Base-by-base conservation (phyloP, 2,888 invertebrate genomes). In the Amorpha juglandis region DNA sequence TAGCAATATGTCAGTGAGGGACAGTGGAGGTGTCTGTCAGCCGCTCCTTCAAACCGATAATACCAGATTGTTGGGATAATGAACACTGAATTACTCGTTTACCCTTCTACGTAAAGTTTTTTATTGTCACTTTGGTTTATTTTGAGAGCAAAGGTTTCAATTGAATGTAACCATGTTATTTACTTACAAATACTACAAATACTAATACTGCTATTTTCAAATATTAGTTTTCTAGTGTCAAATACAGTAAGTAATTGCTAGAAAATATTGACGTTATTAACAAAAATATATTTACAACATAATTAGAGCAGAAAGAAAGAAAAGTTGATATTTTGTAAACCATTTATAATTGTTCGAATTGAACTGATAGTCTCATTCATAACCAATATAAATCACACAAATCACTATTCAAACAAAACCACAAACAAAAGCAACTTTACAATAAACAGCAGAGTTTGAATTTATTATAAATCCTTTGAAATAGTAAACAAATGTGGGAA, bases 1-100 rank as follows among this genome's bases (percentile, higher is more conserved):
- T 81, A 81, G 87, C 87, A 90, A 91, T 92, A 91, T 90, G 90
- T 91, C 91, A 90, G 80, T 69, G 70, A 12, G 76, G 73, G 74
- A 70, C 72, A 73, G 73, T 69, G 73, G 69, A 74, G 73, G 71
- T 74, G 78, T 77, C 82, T 74, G 78, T 77, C 82, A 73, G 71
- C 73, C 74, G 70, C 66, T 70, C 69, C 52, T 64, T 47, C 52
- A 9, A 12, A 21, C 42, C 58, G 58, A 58, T 58, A 58, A 58
- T 12, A 42, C 27, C 47, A 21, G 53, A 64, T 64, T 45, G 27
- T 47, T 21, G 27, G 38, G 53, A 64, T 64, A 64, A 64, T 64
- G 27, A 53, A 45, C 53, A 47, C 42, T 45, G 9, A 42, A 53
- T 33, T 53, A 63, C 45, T 0, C 58, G 19, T 58, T 58, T 12